A percentile compares a stretch with the other conserved stretches of the same genome.
These are phyloP conservation scores for Agrochola macilenta DNA, from an alignment of 2,888 invertebrate species.

Conservation along the genomic window DNA sequence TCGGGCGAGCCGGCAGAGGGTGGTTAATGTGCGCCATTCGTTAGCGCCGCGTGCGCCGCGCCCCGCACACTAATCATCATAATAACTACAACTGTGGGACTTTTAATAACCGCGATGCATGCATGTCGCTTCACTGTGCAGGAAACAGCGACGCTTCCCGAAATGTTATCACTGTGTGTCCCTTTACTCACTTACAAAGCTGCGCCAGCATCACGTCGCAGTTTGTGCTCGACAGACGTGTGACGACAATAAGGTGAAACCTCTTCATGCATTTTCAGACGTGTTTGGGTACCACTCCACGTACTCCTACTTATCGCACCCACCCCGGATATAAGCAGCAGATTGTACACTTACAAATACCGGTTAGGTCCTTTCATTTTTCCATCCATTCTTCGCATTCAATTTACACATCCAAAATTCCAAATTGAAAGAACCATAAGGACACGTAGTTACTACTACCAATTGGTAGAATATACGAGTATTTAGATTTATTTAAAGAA, in stretches of 20 bases:
- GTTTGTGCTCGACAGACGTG: background rate
- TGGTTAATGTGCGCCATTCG: slow-evolving; percentile 64
- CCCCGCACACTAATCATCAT: slow-evolving; percentile 67
- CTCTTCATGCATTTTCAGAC: background rate
- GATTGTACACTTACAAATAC: background rate
- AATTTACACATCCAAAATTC: background rate
- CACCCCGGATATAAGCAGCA: background rate
- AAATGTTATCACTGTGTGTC: background rate
- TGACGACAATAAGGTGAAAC: background rate
- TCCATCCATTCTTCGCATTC: background rate
- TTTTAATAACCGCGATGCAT: slow-evolving; percentile 53
- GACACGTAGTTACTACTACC: background rate
- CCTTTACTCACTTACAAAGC: background rate
- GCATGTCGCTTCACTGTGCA: slow-evolving; percentile 27
- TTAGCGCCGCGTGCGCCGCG: slow-evolving; percentile 61
- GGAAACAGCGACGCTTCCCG: background rate
- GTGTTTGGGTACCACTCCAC: background rate
- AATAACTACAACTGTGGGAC: slow-evolving; percentile 63
- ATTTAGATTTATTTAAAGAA: background rate
- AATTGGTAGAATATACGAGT: background rate
- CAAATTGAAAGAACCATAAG: background rate
- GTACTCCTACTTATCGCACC: background rate
- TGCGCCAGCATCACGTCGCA: background rate
- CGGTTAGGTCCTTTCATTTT: background rate
- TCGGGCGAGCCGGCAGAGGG: slow-evolving; percentile 38